A percentile compares a stretch with the other conserved stretches of the same genome.
These are phyloP conservation scores for Manacus vitellinus DNA, from an alignment of 2,113 vertebrate genomes.

Conservation along the genomic window DNA sequence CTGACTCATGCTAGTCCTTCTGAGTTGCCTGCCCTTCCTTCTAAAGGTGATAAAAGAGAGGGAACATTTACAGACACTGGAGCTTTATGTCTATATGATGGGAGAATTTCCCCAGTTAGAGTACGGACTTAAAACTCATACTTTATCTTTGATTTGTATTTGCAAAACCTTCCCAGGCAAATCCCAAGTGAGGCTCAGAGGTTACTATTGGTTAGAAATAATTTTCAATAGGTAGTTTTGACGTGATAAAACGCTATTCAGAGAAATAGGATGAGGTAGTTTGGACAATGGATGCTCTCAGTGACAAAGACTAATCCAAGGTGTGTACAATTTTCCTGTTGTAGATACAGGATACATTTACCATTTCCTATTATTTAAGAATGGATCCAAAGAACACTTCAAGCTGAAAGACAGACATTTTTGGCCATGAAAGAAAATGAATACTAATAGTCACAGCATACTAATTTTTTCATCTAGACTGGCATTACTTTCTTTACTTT, in stretches of 20 bases:
- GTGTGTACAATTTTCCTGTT: not conserved
- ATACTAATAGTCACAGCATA: not conserved
- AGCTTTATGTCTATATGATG: not conserved
- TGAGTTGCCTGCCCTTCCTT: not conserved
- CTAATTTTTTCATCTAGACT: not conserved
- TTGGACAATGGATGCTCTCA: not conserved
- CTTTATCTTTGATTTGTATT: not conserved
- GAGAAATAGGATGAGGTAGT: not conserved
- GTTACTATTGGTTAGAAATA: not conserved
- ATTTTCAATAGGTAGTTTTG: not conserved
- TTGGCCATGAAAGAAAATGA: not conserved
- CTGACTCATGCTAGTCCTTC: not conserved
- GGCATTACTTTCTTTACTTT: not conserved
- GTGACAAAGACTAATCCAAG: not conserved
- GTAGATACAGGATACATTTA: not conserved
- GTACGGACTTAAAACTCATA: not conserved
- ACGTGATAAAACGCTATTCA: not conserved
- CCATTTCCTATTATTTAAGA: not conserved
- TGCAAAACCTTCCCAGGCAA: not conserved
- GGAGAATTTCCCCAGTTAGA: not conserved
- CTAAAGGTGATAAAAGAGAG: not conserved
- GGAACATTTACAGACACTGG: not conserved
- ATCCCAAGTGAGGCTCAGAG: not conserved
- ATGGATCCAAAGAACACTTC: not conserved
- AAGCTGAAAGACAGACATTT: not conserved